A percentile compares a stretch with the other conserved stretches of the same genome.
Evolutionary conservation across 2,797 vertebrate species (phyloP).

Genomic region (Oreortyx pictus): DNA sequence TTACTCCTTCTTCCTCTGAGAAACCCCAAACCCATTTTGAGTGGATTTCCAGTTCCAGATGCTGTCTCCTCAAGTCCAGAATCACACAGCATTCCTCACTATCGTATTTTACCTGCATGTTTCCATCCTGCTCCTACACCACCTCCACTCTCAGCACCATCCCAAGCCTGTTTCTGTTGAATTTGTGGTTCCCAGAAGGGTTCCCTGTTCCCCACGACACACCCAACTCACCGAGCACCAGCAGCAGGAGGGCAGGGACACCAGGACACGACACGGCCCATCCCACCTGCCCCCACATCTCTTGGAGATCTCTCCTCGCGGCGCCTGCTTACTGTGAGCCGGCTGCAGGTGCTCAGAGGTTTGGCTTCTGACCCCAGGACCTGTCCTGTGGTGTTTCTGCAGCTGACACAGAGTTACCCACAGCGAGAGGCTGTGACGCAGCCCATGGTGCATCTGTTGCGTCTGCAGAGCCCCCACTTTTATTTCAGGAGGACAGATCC

Average conservation of each 20-base stretch:
- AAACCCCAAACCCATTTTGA: no score
- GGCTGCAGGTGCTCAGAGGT: neutral
- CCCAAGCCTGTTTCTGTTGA: no score
- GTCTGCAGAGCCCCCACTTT: neutral
- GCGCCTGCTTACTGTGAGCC: neutral
- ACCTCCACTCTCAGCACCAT: no score
- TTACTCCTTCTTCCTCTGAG: no score
- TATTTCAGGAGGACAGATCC: neutral
- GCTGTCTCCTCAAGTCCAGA: no score
- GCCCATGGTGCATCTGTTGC: no score
- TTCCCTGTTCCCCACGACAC: no score
- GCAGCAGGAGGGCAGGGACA: neutral
- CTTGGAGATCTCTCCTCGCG: neutral
- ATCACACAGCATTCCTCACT: no score
- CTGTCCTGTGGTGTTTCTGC: neutral
- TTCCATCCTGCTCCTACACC: no score
- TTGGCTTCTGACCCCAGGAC: no score
- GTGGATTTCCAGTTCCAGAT: no score
- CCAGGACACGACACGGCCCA: neutral
- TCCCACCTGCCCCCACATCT: neutral
- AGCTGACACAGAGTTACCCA: neutral
- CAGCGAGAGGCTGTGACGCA: neutral
- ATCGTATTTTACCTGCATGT: accelerated
- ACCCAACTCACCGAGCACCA: neutral
- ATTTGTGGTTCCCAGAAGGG: no score